A percentile compares a stretch with the other conserved stretches of the same genome.
Conservation (phyloP, 1,140 invertebrate genomes). For the Pseudomyrmex flavicornis region DNA sequence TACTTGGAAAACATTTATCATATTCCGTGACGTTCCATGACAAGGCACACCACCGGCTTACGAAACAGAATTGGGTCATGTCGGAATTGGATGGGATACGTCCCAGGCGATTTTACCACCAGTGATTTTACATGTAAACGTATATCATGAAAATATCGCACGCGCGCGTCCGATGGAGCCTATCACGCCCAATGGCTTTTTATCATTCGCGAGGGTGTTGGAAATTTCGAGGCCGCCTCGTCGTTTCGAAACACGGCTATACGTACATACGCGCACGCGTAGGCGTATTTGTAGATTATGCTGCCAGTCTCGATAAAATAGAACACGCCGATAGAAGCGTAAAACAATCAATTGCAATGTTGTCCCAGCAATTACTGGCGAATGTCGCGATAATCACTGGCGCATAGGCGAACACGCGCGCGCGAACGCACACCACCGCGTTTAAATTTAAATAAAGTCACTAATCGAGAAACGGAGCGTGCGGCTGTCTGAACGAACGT, state of each 20-base stretch:
- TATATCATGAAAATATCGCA: slow-evolving; percentile 51
- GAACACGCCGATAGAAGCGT: slow-evolving; percentile 48
- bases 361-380: slow-evolving; percentile 69
- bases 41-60: slow-evolving; percentile 55
- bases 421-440: slow-evolving; percentile 20
- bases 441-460: slow-evolving; percentile 66
- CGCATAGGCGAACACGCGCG: slow-evolving; percentile 12
- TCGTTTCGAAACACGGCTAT: background rate
- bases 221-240: slow-evolving; percentile 22
- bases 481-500: slow-evolving; percentile 24
- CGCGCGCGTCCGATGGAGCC: slow-evolving; percentile 38
- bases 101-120: slow-evolving; percentile 54
- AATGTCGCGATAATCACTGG: slow-evolving; percentile 69
- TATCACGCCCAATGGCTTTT: slow-evolving; percentile 52
- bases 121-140: slow-evolving; percentile 57
- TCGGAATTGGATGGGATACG: slow-evolving; percentile 58
- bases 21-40: slow-evolving; percentile 56
- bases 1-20: slow-evolving; percentile 60
- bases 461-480: slow-evolving; percentile 41
- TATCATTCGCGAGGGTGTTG: slow-evolving; percentile 40
- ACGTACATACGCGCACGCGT: background rate
- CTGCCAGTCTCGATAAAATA: slow-evolving; percentile 47
- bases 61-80: slow-evolving; percentile 59
- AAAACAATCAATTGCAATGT: slow-evolving; percentile 58
- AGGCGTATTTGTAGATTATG: slow-evolving; percentile 56